These are phyloP conservation scores for Neotoma lepida DNA, from an alignment of 2,113 vertebrate genomes.

Conservation along the genomic window DNA sequence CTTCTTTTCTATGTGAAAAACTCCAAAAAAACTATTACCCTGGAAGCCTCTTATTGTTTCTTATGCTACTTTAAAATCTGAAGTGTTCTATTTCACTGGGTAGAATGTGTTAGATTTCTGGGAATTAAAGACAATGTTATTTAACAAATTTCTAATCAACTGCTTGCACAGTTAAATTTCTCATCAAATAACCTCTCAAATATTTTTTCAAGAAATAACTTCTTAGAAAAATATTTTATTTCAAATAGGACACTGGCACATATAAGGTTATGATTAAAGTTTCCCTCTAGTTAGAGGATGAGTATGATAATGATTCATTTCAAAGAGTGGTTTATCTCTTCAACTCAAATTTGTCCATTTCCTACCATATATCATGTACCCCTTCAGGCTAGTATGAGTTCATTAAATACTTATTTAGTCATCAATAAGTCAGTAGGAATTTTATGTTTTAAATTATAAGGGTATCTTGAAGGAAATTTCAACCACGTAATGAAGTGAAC, in stretches of 20 bases:
- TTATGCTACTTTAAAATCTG: slow-evolving; percentile 36
- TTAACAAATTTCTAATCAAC: slow-evolving; percentile 42
- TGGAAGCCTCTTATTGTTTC: background rate
- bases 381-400: background rate
- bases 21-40: background rate
- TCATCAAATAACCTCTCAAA: slow-evolving; percentile 18
- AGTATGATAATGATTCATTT: slow-evolving; percentile 12
- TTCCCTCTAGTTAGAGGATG: slow-evolving; percentile 22
- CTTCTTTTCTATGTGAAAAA: slow-evolving; percentile 30
- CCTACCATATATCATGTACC: background rate
- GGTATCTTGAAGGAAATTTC: background rate
- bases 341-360: background rate
- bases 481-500: background rate
- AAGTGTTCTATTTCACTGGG: slow-evolving; percentile 21
- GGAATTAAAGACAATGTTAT: slow-evolving; percentile 31
- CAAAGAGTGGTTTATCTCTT: background rate
- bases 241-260: background rate
- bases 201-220: slow-evolving; percentile 34
- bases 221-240: slow-evolving; percentile 47
- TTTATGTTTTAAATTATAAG: slow-evolving; percentile 17
- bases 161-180: background rate
- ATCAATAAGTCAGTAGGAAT: background rate
- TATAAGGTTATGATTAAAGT: slow-evolving; percentile 15
- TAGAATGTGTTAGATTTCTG: slow-evolving; percentile 26
- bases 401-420: slow-evolving; percentile 19